Evolutionary conservation across 2,113 vertebrate genomes (phyloP).

Genomic region (Cottus gobio): DNA sequence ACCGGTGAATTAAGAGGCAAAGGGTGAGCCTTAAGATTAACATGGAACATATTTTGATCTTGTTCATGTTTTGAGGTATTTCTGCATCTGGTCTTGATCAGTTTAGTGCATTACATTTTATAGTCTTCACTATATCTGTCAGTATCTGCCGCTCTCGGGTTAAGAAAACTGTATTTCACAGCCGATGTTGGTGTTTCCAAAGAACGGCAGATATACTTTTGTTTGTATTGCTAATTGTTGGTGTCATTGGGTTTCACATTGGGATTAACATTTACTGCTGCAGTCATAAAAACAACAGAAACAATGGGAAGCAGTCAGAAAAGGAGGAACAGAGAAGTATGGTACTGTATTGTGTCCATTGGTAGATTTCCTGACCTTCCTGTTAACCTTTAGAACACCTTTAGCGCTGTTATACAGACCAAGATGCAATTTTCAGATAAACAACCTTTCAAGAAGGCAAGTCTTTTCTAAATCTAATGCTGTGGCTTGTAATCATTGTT

Average conservation of each 20-base stretch:
- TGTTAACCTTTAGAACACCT: slow-evolving; percentile 14
- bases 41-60: slow-evolving; percentile 10
- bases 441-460: not conserved
- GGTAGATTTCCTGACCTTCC: slow-evolving; percentile 11
- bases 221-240: not conserved
- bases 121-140: not conserved
- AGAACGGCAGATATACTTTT: not conserved
- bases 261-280: not conserved
- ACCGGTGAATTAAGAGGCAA: not conserved
- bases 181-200: slow-evolving; percentile 2
- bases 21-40: not conserved
- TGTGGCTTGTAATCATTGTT: not conserved
- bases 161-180: not conserved
- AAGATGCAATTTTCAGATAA: not conserved
- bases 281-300: too few species aligned
- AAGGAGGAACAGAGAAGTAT: not conserved
- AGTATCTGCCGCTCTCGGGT: not conserved
- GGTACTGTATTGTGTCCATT: not conserved
- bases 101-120: slow-evolving; percentile 18
- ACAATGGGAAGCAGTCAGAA: not conserved
- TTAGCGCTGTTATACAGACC: not conserved
- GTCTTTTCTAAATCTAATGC: not conserved
- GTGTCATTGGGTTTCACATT: not conserved
- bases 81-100: slow-evolving; percentile 37
- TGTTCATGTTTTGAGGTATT: not conserved